Base-by-base conservation (phyloP, 1,140 invertebrate genomes). In the Drosophila oshimai region DNA sequence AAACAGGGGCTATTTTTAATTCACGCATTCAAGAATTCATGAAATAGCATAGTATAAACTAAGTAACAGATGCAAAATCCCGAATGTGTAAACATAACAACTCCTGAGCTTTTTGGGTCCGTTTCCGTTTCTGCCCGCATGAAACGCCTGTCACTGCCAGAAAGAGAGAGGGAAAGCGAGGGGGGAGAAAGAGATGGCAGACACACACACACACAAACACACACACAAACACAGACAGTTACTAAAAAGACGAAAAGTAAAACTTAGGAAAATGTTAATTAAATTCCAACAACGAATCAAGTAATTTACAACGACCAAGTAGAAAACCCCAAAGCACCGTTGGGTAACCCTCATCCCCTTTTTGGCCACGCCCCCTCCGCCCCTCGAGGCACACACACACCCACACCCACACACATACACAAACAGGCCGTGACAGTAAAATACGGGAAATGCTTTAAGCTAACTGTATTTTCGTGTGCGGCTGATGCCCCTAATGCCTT, bases 181-280 rank as follows among this genome's bases (percentile, higher is more conserved):
- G 2, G 5, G 24, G 22, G 10, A 17, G 15, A 39, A 18, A 37
- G 64, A 26, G 29, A 37, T 2, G 17, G 49, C 36, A 39, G 7
- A 53, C 47, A 34, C 28, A 34, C 26, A n/a, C 4, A 49, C 26
- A 44, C 39, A 55, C 18, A 58, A 7, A 68, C 15, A 37, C 18
- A 69, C 13, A 28, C 9, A 61, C n/a, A 46, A n/a, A 42, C 12
- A 42, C 28, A 33, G 37, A 29, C 49, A 83, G 75, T 74, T 70
- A 80, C 71, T 87, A 80, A 87, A 65, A 80, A 84, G 81, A 87
- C 80, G 57, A 76, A 86, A 65, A 86, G 81, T 84, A 87, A 84
- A 86, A 86, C 80, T 86, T 86, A 87, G 81, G 81, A 87, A 86
- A 86, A 86, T 86, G 80, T 86, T 86, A 86, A 86, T 86, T 86